Evolutionary conservation across 2,113 vertebrate species (phyloP).

Genomic region (Clarias macrocephalus): DNA sequence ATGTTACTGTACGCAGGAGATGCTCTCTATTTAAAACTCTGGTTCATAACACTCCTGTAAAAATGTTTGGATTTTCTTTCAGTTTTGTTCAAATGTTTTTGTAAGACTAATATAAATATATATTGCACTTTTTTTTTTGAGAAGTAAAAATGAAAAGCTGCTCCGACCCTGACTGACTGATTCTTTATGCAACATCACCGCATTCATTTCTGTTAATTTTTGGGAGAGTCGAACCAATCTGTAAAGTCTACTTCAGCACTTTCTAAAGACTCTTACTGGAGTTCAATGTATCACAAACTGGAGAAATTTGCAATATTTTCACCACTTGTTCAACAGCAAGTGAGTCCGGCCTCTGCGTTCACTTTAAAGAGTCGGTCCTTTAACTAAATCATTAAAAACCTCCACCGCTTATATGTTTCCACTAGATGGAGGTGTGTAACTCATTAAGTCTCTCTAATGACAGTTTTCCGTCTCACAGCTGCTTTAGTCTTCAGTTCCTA

Average conservation of each 20-base stretch:
- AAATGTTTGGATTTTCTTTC: too few relatives aligned
- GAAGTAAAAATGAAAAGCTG: neutral
- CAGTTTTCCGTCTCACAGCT: neutral
- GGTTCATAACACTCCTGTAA: neutral
- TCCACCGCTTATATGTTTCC: neutral
- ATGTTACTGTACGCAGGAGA: neutral
- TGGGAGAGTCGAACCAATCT: too few relatives aligned
- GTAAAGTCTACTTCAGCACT: too few relatives aligned
- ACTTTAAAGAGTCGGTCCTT: neutral
- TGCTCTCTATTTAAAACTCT: neutral
- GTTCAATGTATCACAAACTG: too few relatives aligned
- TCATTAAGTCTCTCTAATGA: neutral
- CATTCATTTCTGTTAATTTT: too few relatives aligned
- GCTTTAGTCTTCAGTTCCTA: neutral
- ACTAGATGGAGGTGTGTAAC: slow-evolving; percentile 20
- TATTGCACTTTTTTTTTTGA: neutral
- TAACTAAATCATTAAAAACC: neutral
- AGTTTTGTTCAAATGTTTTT: neutral
- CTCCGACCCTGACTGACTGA: neutral
- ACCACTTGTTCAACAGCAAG: too few relatives aligned
- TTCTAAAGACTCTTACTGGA: too few relatives aligned
- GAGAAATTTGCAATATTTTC: too few relatives aligned
- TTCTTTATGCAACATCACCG: too few relatives aligned
- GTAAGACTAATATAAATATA: neutral
- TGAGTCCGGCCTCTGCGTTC: neutral